These are phyloP conservation scores for Saiga tatarica DNA, from an alignment of 2,113 vertebrate species.

Conservation along the genomic window DNA sequence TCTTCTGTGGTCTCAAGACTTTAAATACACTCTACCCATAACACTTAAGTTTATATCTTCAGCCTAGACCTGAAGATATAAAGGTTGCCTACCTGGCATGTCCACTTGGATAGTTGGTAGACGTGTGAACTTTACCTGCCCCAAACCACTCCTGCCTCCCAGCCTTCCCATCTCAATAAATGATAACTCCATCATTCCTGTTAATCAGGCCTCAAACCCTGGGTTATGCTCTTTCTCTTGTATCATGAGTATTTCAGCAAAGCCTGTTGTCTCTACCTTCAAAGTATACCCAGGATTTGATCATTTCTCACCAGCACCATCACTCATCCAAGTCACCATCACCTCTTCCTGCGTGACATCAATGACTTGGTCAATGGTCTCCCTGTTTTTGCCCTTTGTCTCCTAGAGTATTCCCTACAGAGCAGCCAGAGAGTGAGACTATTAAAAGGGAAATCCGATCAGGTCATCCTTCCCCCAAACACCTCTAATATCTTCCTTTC, in stretches of 20 bases:
- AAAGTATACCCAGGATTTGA: background rate
- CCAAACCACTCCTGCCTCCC: background rate
- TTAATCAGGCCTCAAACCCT: background rate
- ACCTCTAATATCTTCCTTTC: background rate
- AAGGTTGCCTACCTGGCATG: background rate
- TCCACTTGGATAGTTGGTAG: background rate
- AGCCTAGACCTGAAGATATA: background rate
- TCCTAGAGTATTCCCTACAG: background rate
- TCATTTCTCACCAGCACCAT: background rate
- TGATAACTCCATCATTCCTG: background rate
- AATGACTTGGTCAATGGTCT: background rate
- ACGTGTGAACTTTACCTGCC: background rate
- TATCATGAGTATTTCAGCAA: background rate
- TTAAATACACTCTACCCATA: background rate
- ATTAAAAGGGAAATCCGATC: background rate
- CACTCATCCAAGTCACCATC: background rate
- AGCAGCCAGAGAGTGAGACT: background rate
- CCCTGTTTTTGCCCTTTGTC: background rate
- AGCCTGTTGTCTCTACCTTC: background rate
- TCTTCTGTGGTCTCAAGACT: background rate
- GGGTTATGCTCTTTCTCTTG: background rate
- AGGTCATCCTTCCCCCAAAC: background rate
- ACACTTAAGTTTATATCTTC: background rate
- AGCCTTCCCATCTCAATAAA: background rate
- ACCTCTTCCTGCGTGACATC: background rate